phyloP scores from a whole-genome alignment of 2,888 invertebrate genomes.

The Cephus nigrinus region DNA sequence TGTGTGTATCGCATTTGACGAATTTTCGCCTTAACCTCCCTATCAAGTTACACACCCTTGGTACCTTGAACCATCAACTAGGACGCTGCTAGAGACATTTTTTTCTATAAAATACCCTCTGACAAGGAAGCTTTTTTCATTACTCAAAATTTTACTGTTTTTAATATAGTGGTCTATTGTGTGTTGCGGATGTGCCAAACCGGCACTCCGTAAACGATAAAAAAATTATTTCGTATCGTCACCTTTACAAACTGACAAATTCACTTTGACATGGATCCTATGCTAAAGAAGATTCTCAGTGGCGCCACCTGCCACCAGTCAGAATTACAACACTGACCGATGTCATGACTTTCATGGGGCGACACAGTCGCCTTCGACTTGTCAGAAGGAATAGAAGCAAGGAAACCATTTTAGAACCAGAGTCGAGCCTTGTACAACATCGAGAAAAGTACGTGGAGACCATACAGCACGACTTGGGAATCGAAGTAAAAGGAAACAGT shows the following conservation, averaged over 20 bases:
- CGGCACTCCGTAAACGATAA: no score
- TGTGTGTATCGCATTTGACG: constrained; percentile 12
- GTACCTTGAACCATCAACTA: neutral
- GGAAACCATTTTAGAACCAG: neutral
- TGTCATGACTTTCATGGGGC: neutral
- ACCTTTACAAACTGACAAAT: no score
- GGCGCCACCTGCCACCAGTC: neutral
- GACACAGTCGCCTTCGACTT: neutral
- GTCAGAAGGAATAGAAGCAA: neutral
- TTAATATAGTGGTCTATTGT: neutral
- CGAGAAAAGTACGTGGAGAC: neutral
- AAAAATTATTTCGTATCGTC: no score
- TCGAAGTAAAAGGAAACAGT: neutral
- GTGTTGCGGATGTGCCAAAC: no score
- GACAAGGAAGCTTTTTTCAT: neutral
- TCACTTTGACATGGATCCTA: neutral
- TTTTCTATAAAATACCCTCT: neutral
- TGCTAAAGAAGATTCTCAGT: neutral
- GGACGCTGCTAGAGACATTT: neutral
- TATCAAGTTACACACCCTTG: neutral
- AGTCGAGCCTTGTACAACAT: neutral
- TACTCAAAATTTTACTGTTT: neutral
- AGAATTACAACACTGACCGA: neutral
- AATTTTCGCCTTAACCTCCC: constrained; percentile 19
- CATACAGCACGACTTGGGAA: neutral